Conservation (phyloP, 2,797 vertebrate genomes). For the Micrastur ruficollis region DNA sequence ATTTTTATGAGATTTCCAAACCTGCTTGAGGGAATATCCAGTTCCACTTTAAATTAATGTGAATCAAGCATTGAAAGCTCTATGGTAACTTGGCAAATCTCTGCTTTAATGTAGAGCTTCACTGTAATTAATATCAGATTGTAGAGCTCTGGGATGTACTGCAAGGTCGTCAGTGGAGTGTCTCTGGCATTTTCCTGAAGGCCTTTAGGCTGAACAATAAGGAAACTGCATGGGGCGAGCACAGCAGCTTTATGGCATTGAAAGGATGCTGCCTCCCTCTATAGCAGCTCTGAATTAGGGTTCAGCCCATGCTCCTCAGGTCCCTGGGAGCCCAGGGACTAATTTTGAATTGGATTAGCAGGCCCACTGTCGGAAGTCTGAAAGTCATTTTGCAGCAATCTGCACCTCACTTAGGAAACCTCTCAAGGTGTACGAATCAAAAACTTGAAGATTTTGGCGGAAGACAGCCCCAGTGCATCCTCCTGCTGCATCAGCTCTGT, state of each 20-base stretch:
- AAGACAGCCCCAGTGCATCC: background rate
- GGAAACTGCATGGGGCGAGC: background rate
- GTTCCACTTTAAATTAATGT: conserved; percentile 47
- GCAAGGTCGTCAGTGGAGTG: background rate
- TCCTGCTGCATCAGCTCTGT: background rate
- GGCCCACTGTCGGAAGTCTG: background rate
- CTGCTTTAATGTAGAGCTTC: conserved; percentile 30
- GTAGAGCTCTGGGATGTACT: background rate
- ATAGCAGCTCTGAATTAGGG: background rate
- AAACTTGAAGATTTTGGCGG: background rate
- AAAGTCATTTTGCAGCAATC: conserved; percentile 5
- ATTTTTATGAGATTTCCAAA: conserved; percentile 2
- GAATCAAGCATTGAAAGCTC: conserved; percentile 19
- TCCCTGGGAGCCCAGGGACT: background rate
- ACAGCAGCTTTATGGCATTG: background rate
- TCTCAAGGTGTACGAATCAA: background rate
- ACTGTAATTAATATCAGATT: conserved; percentile 47
- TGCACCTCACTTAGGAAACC: background rate
- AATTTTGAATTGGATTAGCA: background rate
- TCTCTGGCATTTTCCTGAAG: background rate
- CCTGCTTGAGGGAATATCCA: background rate
- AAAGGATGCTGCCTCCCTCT: background rate
- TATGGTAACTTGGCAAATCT: conserved; percentile 35
- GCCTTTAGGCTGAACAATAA: background rate
- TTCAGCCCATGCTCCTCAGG: background rate